Percentiles rank a stretch among this genome's conserved stretches.
Evolutionary conservation across 1,140 invertebrate genomes (phyloP).

Genomic region (Diploscapter pachys): DNA sequence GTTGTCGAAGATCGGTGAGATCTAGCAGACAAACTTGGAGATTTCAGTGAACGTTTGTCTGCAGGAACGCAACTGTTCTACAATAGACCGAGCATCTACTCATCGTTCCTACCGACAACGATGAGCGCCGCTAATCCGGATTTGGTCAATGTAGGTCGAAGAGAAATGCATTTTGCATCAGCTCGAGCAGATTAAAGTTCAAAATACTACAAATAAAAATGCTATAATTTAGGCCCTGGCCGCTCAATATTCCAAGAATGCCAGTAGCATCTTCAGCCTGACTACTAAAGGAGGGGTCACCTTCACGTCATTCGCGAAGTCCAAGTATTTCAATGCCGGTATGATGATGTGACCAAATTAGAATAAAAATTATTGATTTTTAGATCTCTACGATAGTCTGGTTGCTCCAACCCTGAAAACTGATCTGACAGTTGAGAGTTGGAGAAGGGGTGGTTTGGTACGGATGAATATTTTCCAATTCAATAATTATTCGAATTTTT

Average conservation of each 20-base stretch:
- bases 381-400: conserved; percentile 40
- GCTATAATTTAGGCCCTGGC: too few species aligned
- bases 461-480: too few species aligned
- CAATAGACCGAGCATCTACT: conserved; percentile 42
- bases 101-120: conserved; percentile 34
- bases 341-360: not conserved
- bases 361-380: conserved; percentile 3
- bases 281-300: conserved; percentile 20
- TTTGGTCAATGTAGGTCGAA: conserved; percentile 40
- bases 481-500: too few species aligned
- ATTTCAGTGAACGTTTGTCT: too few species aligned
- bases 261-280: conserved; percentile 21
- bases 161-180: too few species aligned
- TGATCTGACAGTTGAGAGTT: conserved; percentile 39
- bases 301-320: conserved; percentile 42
- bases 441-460: conserved; percentile 43
- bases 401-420: conserved; percentile 40
- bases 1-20: conserved; percentile 35
- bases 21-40: too few species aligned
- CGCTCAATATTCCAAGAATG: too few species aligned
- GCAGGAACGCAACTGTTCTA: conserved; percentile 42
- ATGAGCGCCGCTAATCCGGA: conserved; percentile 37
- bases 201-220: too few species aligned
- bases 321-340: conserved; percentile 38
- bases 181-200: too few species aligned